Evolutionary conservation across 1,140 invertebrate species (phyloP), one percentile per base, ranked within the genome.

Genomic region (Plectrocnemia conspersa): DNA sequence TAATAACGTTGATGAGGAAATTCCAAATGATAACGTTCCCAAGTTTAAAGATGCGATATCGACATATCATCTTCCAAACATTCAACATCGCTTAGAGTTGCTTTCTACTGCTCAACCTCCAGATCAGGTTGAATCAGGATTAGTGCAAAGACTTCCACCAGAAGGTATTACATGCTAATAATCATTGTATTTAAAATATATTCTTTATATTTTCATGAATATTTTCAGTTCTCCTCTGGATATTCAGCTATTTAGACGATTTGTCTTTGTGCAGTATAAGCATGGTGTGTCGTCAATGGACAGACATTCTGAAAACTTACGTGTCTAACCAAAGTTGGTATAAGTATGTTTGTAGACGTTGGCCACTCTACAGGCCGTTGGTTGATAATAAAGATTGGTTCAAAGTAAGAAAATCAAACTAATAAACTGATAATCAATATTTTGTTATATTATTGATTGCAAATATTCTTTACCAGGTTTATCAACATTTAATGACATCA

Each of bases 171-270:
- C n/a, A n/a, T n/a, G n/a, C n/a, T n/a, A n/a, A n/a, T n/a, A n/a
- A n/a, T n/a, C n/a, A n/a, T n/a, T n/a, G n/a, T n/a, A n/a, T n/a
- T n/a, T n/a, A n/a, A n/a, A n/a, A n/a, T n/a, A n/a, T n/a, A n/a
- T n/a, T n/a, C n/a, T n/a, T n/a, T n/a, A n/a, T n/a, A n/a, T 45
- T 21, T 9, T 45, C 6, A 15, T 21, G 15, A n/a, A n/a, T 68
- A 53, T 63, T 78, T 70, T 54, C 76, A 85, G 91, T 97, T 48
- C 77, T 94, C 62, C 75, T 94, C 9, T 82, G 84, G 36, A 89
- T 95, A 53, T 94, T 97, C 70, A 85, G 83, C 18, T 88, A 92
- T 68, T 73, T 96, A 61, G 93, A 97, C 67, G 91, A 95, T 68
- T 81, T 96, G 56, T 93, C 91, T 3, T 72, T 95, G 55, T 91